Evolutionary conservation across 2,888 invertebrate genomes (phyloP), one percentile per base, ranked within the genome.

Genomic region (Ectropis crepuscularia): DNA sequence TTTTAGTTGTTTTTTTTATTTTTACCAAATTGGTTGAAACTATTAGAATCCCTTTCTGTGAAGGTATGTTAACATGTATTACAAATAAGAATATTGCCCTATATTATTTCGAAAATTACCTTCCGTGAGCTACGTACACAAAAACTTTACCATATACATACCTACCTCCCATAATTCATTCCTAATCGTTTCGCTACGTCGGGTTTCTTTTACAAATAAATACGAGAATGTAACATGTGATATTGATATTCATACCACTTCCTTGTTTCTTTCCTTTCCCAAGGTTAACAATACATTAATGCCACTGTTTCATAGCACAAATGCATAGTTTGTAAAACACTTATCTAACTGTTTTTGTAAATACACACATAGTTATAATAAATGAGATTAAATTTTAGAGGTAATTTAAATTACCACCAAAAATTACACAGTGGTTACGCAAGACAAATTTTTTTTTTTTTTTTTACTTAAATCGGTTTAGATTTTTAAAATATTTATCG

Each of bases 181-280:
- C 59, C 50, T 63, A 59, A 63, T 63, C 63, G 63, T 63, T 63
- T 41, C 63, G 63, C 54, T 63, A 59, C 63, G 57, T 41, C 51
- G 50, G 55, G 45, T 28, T 63, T 63, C 63, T 55, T 58, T 63
- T 53, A 7, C 55, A 59, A 63, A 63, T 63, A 63, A 63, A 63
- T 59, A 59, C 50, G 49, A 59, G 47, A 59, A 47, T 63, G 59
- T 63, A 55, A 59, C 54, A 59, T 51, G 53, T 59, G 54, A 41
- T 55, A 63, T 63, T 59, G 59, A 63, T 55, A 59, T 57, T 57
- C 57, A 53, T 49, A 53, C 57, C 57, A 53, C 53, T 63, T 63
- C 53, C 57, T 43, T 6, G n/a, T 53, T 38, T 28, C 16, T 28
- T 28, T 28, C 16, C 16, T 48, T 62, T 51, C 39, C 38, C 46